Base-by-base conservation (phyloP, 2,797 vertebrate species). In the Scomberomorus guttatus region DNA sequence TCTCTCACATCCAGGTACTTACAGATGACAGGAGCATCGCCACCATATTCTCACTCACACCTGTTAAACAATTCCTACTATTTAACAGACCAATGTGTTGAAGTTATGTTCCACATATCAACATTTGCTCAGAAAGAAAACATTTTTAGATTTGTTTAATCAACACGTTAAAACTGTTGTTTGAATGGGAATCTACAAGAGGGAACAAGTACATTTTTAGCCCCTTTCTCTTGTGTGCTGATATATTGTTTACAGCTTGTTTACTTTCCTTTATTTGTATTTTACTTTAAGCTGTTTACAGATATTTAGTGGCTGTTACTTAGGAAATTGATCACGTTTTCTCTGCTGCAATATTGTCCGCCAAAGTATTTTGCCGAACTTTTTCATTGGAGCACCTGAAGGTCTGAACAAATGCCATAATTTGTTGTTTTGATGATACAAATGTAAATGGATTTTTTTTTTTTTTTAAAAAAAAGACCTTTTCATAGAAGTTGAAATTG, bases 201-300 rank as follows among this genome's bases (percentile, higher is more conserved):
- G 27, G 27, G 42, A 8, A 8, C 7, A 13, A 0, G 14, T 20
- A 10, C 0, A 0, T 52, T 71, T 50, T 37, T 50, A 3, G 17
- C 17, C 59, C 56, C 58, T 71, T 46, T 6, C 42, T 60, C 34
- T 63, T 67, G 2, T 79, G 14, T 69, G 50, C 66, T 80, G 57
- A 68, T 76, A 15, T 74, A 44, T 75, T 77, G 61, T 90, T 87
- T 82, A 85, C 80, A 82, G 22, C 55, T 72, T 48, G 20, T 61
- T 79, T 52, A 20, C 34, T 57, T 48, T 25, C 11, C 2, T 73
- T 42, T 37, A 3, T 50, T 51, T 52, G 72, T 10, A 9, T 20
- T 63, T 73, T n/a, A 39, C 10, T 37, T 42, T 50, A 14, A 77
- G 50, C 52, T 66, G 55, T 80, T 83, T 79, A 74, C 68, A 58